Evolutionary conservation across 1,140 invertebrate species (phyloP).

Genomic region (Hydropsyche tenuis): DNA sequence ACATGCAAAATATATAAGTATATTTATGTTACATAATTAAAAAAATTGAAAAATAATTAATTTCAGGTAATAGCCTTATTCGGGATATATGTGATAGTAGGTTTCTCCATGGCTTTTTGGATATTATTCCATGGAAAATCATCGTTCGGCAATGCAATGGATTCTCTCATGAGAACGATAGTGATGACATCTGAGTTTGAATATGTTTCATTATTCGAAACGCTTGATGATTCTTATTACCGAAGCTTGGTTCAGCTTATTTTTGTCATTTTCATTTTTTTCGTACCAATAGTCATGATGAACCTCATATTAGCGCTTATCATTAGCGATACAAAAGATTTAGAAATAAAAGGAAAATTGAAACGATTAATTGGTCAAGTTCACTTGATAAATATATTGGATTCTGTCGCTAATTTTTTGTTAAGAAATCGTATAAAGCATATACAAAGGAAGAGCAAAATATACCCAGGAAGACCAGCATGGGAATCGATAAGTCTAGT

Average conservation of each 20-base stretch:
- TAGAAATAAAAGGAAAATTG: conserved; percentile 63
- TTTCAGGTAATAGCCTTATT: conserved; percentile 58
- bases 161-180: conserved; percentile 62
- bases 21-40: too few relatives aligned
- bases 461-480: conserved; percentile 43
- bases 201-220: conserved; percentile 46
- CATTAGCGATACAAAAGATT: conserved; percentile 68
- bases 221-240: not conserved
- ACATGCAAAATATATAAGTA: too few relatives aligned
- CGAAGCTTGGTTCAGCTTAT: conserved; percentile 59
- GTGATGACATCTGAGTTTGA: conserved; percentile 67
- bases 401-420: conserved; percentile 52
- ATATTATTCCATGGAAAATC: conserved; percentile 59
- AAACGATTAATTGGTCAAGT: conserved; percentile 59
- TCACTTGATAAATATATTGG: conserved; percentile 58
- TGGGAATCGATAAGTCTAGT: conserved; percentile 39
- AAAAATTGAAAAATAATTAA: not conserved
- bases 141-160: conserved; percentile 59
- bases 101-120: conserved; percentile 65
- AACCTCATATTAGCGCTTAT: conserved; percentile 70
- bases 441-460: conserved; percentile 27
- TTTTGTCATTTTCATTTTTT: conserved; percentile 66
- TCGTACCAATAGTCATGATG: conserved; percentile 71
- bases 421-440: not conserved
- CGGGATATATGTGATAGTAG: conserved; percentile 62